Evolutionary conservation across 2,888 invertebrate genomes (phyloP).

Genomic region (Zootermopsis nevadensis): DNA sequence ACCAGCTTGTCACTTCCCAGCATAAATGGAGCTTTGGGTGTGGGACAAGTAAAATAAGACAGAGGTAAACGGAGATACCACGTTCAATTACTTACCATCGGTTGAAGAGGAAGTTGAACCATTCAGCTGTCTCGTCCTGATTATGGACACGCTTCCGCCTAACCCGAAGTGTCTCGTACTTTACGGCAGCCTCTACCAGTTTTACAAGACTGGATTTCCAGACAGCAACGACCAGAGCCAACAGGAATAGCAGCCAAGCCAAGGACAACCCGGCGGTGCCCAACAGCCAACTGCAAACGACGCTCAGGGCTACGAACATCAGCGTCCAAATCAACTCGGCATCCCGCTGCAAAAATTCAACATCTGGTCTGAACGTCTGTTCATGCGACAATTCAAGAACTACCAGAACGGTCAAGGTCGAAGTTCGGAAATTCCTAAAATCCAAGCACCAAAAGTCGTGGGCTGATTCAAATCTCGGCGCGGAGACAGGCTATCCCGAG

Average conservation of each 20-base stretch:
- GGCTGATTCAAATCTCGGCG: no score
- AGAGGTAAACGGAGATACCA: no score
- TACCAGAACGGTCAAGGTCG: not conserved
- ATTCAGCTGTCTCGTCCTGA: conserved; percentile 67
- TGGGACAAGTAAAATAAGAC: no score
- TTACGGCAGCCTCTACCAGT: conserved; percentile 59
- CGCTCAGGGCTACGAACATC: conserved; percentile 56
- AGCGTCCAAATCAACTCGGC: conserved; percentile 57
- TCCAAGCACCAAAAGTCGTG: no score
- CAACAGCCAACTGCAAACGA: conserved; percentile 58
- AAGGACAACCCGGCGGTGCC: conserved; percentile 61
- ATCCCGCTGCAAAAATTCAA: conserved; percentile 9
- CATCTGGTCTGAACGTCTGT: not conserved
- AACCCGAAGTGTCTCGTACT: conserved; percentile 61
- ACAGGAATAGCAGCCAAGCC: conserved; percentile 61
- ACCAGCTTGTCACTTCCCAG: no score
- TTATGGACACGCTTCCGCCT: conserved; percentile 64
- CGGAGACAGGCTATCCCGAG: no score
- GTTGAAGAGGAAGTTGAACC: conserved; percentile 67
- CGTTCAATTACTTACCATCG: conserved; percentile 64
- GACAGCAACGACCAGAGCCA: conserved; percentile 59
- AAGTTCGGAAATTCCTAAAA: not conserved
- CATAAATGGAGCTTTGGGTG: no score
- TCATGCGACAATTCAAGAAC: not conserved
- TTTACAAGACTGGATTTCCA: conserved; percentile 59